Base-by-base conservation (phyloP, 1,140 invertebrate genomes). In the Odontomachus brunneus region DNA sequence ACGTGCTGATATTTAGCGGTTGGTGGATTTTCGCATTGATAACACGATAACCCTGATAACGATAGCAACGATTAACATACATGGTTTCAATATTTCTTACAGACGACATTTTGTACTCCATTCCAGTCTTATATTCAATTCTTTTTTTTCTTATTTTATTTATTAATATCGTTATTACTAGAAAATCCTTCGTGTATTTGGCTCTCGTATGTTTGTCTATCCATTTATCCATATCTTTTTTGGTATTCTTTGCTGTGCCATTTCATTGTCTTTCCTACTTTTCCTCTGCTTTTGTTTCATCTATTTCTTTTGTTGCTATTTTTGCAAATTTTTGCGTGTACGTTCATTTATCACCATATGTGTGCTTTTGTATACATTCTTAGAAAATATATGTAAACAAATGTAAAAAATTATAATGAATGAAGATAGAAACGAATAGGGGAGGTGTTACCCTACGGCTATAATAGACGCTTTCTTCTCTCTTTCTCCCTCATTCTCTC, bases 41-140 rank as follows among this genome's bases (percentile, higher is more conserved):
- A 71, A 80, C 75, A 71, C n/a, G 29, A 22, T 71, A 78, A 80
- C 75, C 49, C n/a, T 29, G 75, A 80, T 80, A 80, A 80, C 65
- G 51, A 80, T 71, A 69, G 51, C 33, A 44, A 71, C 26, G 49
- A 15, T 51, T 19, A 44, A 44, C 33, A 55, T 69, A 65, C n/a
- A 19, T 11, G 12, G 15, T 14, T 4, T n/a, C 33, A 60, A 78
- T 55, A 55, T 26, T 44, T 55, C 33, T 44, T 14, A 26, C 48
- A 19, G 26, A 2, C 17, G n/a, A 22, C 29, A 48, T 62, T 74
- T 29, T 60, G 9, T 62, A 49, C 49, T 33, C 24, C 24, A 11
- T 3, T 1, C 22, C 7, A 74, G 17, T 15, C 17, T 49, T 29
- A 24, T 12, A 49, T 63, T 49, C 29, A 53, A 5, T 51, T n/a